Evolutionary conservation across 2,888 invertebrate species (phyloP), one percentile per base, ranked within the genome.

Genomic region (Eilema sororculum): DNA sequence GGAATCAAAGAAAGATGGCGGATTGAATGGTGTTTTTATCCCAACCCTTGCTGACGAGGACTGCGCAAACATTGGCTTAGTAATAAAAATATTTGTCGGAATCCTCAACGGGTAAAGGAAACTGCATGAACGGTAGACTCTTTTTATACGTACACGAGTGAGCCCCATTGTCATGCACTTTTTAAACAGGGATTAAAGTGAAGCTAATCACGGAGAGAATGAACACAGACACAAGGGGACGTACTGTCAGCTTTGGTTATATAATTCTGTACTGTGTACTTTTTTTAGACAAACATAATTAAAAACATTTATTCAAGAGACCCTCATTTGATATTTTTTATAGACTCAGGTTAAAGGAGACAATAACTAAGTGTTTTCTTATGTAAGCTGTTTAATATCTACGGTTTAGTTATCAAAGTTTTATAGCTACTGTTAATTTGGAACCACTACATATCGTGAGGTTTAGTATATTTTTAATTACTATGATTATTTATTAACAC

Each of bases 1-100:
- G 85, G 83, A 90, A 90, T 90, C 86, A 90, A 90, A 90, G 89
- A 89, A 89, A 90, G 87, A 88, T 89, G 86, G 88, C 86, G 87
- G 84, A 87, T 79, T 91, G 90, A 91, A 90, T 89, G 88, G 84
- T 86, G 88, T 88, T 86, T 89, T 89, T 89, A 88, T 89, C 86
- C 87, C 89, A 92, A 80, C 90, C 93, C 93, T 90, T 90, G 89
- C 90, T 90, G 92, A 90, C 90, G 89, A 92, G 91, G 89, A 90
- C 89, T 89, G 86, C 83, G 90, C 91, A 94, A 94, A 95, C 94
- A 94, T 95, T 94, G 91, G 92, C 91, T 91, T 90, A 90, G 93
- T 93, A 93, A 94, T 93, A 93, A 94, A 94, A 95, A 95, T 94
- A 95, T 95, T 95, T 93, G 93, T 90, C 84, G 86, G 90, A 92